Conservation (phyloP, 2,113 vertebrate species). For the Empidonax alnorum region DNA sequence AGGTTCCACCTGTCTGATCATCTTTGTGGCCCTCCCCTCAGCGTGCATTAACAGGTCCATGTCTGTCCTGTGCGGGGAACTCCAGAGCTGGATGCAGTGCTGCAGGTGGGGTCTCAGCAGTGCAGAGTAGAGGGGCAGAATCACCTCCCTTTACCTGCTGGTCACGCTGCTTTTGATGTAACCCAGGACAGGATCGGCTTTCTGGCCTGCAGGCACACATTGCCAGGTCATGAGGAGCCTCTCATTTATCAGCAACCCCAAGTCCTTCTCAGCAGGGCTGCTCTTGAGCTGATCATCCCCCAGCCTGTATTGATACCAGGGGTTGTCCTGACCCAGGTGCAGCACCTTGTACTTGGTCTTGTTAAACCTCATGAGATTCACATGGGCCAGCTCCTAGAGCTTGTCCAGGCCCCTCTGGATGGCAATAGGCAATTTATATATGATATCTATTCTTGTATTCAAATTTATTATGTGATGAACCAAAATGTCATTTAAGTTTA, state of each 20-base stretch:
- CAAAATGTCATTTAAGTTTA: neutral
- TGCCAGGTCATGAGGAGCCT: neutral
- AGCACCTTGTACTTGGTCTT: neutral
- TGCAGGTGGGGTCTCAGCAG: neutral
- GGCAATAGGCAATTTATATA: neutral
- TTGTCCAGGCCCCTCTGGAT: neutral
- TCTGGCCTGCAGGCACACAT: neutral
- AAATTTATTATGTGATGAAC: neutral
- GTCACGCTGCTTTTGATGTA: neutral
- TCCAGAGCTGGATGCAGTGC: neutral
- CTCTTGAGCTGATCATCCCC: neutral
- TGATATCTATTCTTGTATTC: neutral
- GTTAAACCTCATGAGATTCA: neutral
- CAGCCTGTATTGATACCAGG: neutral
- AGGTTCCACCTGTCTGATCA: neutral
- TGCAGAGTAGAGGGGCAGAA: neutral
- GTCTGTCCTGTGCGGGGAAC: neutral
- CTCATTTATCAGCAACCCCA: rapidly evolving
- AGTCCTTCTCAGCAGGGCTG: neutral
- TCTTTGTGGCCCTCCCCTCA: neutral
- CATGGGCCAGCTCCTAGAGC: neutral
- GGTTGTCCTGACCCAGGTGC: neutral
- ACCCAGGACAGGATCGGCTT: neutral
- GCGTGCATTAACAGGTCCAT: neutral
- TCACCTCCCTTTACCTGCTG: neutral